phyloP scores from a whole-genome alignment of 2,113 vertebrate species.

The Jacana jacana region DNA sequence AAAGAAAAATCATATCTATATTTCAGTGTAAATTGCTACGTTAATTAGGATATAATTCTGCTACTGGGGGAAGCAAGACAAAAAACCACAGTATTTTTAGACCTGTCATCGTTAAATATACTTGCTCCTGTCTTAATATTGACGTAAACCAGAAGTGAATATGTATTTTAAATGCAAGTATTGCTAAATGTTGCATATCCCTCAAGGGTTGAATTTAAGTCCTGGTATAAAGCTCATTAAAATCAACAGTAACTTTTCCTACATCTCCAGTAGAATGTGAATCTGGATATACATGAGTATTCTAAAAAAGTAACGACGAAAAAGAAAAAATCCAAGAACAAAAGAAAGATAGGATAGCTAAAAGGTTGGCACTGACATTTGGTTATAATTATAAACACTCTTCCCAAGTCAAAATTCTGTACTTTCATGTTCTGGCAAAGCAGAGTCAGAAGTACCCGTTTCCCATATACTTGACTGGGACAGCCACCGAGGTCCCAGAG shows the following conservation, averaged over 20 bases:
- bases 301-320: background rate
- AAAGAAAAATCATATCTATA: slow-evolving; percentile 21
- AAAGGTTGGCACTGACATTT: background rate
- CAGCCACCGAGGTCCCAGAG: background rate
- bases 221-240: background rate
- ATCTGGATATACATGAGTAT: background rate
- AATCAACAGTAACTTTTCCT: background rate
- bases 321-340: background rate
- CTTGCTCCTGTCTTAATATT: slow-evolving; percentile 23
- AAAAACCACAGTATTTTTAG: slow-evolving; percentile 51
- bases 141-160: slow-evolving; percentile 47
- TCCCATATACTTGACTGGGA: background rate
- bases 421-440: background rate
- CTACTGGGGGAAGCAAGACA: background rate
- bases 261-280: background rate
- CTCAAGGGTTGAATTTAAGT: background rate
- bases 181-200: background rate
- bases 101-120: slow-evolving; percentile 27
- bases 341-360: background rate
- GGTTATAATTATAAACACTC: background rate
- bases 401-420: background rate
- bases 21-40: slow-evolving; percentile 44
- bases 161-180: slow-evolving; percentile 30
- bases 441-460: background rate
- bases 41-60: slow-evolving; percentile 37